phyloP scores from a whole-genome alignment of 2,888 invertebrate species.

The Euspilapteryx auroguttella region DNA sequence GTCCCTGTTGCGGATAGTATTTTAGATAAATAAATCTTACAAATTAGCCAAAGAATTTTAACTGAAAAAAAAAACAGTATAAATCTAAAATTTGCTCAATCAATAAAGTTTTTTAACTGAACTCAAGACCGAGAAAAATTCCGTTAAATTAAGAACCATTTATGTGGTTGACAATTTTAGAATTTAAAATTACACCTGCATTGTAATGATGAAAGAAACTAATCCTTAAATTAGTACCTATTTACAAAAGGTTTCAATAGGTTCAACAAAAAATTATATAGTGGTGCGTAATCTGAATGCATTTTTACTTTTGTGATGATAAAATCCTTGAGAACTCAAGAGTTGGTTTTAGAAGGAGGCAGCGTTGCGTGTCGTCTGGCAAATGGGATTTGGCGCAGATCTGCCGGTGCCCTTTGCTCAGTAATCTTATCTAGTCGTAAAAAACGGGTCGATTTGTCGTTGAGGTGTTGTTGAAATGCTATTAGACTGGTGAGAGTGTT shows the following conservation, averaged over 20 bases:
- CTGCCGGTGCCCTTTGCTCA: conserved; percentile 14
- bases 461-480: conserved; percentile 31
- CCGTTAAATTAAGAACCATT: too few relatives aligned
- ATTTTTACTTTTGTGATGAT: conserved; percentile 28
- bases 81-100: too few relatives aligned
- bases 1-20: conserved; percentile 13
- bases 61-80: too few relatives aligned
- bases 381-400: conserved; percentile 50
- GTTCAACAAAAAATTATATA: conserved; percentile 19
- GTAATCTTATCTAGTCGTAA: conserved; percentile 39
- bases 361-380: conserved; percentile 41
- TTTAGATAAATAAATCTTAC: not conserved
- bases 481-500: conserved; percentile 12
- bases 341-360: conserved; percentile 34
- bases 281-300: conserved; percentile 2
- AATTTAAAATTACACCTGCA: too few relatives aligned
- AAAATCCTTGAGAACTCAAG: not conserved
- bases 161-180: too few relatives aligned
- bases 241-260: too few relatives aligned
- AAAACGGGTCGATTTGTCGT: conserved; percentile 27
- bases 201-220: too few relatives aligned
- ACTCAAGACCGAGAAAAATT: too few relatives aligned
- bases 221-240: too few relatives aligned
- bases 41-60: too few relatives aligned
- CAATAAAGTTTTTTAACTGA: too few relatives aligned